Evolutionary conservation across 1,140 invertebrate genomes (phyloP), one percentile per base, ranked within the genome.

Genomic region (Heliconius nattereri): DNA sequence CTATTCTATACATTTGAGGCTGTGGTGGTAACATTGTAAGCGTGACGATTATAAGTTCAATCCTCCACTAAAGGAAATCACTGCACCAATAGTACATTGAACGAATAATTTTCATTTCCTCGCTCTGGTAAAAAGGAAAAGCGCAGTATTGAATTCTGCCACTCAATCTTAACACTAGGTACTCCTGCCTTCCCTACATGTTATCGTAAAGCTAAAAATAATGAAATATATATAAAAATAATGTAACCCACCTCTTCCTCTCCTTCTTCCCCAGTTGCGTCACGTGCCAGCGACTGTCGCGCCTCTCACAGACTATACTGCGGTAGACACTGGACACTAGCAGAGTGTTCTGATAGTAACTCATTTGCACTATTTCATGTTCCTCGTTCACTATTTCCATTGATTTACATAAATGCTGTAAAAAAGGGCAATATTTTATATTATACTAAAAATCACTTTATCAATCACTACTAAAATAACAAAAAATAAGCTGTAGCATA

Each of bases 261-360:
- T 98, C 98, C 91, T 97, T 97, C 86, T 97, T 97, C 32, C 98
- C 98, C 83, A 98, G 95, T 95, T 98, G 97, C 52, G 93, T 95
- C 5, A 98, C 96, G 85, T 95, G 96, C 95, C 96, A 97, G 87
- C 96, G 93, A 20, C 94, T 90, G 89, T 96, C 95, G 71, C 94
- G 88, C 0, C 89, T 73, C 83, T 91, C 88, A 85, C 97, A 98
- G n/a, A 98, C 92, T 75, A 98, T 97, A 84, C 96, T 97, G 70
- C 98, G 95, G 89, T 97, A 97, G 71, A 96, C 92, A 6, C 97
- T 98, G 7, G 98, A 98, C 74, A 98, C 96, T 23, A 98, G 86
- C 71, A 99, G 92, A 37, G 96, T 94, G 87, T 96, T 96, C 88
- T 98, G 96, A 85, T 96, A 95, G 89, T 98, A 98, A 88, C 97